phyloP scores from a whole-genome alignment of 2,113 vertebrate genomes.

The Chaetodon auriga region DNA sequence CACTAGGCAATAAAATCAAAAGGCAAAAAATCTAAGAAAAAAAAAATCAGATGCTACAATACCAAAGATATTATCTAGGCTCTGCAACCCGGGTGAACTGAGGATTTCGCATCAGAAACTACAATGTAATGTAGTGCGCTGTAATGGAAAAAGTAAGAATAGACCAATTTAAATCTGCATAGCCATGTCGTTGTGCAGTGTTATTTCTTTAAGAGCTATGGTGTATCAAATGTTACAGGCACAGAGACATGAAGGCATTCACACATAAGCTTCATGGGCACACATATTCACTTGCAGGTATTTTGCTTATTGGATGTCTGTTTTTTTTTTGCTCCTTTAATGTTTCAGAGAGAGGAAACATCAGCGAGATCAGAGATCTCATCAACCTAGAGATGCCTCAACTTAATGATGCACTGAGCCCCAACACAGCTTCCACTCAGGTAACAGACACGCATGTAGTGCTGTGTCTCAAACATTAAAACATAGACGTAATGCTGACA shows the following conservation, averaged over 20 bases:
- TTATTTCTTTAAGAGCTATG: not conserved
- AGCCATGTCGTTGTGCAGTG: no score
- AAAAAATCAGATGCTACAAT: not conserved
- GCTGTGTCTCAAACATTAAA: not conserved
- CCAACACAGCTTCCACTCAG: slow-evolving; percentile 45
- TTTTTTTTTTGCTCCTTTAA: no score
- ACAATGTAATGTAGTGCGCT: not conserved
- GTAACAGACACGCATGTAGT: slow-evolving; percentile 46
- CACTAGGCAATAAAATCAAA: no score
- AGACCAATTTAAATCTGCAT: not conserved
- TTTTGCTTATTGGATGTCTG: no score
- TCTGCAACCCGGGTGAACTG: not conserved
- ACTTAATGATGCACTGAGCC: slow-evolving; percentile 66
- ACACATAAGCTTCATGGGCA: not conserved
- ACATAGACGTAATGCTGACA: not conserved
- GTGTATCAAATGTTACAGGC: not conserved
- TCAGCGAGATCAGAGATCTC: slow-evolving; percentile 73
- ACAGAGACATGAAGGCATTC: not conserved
- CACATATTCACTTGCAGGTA: not conserved
- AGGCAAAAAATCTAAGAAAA: no score
- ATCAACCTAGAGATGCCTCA: slow-evolving; percentile 78
- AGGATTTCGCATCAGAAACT: not conserved
- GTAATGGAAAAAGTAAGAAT: not conserved
- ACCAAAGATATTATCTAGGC: not conserved
- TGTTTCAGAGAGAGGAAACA: slow-evolving; percentile 42